Percentiles rank a stretch among this genome's conserved stretches.
These are phyloP conservation scores for Augiades crinisus DNA, from an alignment of 2,888 invertebrate genomes.

Conservation along the genomic window DNA sequence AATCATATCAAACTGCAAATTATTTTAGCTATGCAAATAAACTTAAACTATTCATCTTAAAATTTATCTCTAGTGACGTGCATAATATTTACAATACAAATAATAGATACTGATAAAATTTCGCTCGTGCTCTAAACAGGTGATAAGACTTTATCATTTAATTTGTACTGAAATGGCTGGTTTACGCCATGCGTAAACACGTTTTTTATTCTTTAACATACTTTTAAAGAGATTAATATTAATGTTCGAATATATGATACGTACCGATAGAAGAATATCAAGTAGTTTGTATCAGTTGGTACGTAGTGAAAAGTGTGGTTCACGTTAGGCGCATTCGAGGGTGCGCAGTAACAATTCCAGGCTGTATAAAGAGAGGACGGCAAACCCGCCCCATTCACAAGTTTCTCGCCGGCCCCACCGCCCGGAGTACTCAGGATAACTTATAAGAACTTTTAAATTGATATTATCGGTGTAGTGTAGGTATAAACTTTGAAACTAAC, in stretches of 20 bases:
- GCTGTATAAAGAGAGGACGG: slow-evolving; percentile 67
- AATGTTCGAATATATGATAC: neutral
- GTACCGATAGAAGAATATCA: neutral
- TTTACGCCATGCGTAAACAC: slow-evolving; percentile 31
- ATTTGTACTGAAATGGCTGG: slow-evolving; percentile 37
- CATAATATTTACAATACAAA: slow-evolving; percentile 66
- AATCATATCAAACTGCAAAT: neutral
- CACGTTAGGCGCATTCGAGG: slow-evolving; percentile 56
- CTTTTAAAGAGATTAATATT: neutral
- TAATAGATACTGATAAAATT: slow-evolving; percentile 52
- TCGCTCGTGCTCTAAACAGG: slow-evolving; percentile 57
- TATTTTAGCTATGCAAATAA: neutral
- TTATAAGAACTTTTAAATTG: slow-evolving; percentile 46
- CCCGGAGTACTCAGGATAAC: slow-evolving; percentile 37
- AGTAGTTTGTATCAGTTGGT: slow-evolving; percentile 9
- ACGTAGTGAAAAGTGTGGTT: slow-evolving; percentile 20
- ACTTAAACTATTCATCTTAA: slow-evolving; percentile 25
- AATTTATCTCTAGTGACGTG: slow-evolving; percentile 38
- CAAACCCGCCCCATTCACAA: slow-evolving; percentile 67
- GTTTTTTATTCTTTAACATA: neutral
- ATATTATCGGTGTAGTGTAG: slow-evolving; percentile 52
- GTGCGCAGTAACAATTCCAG: slow-evolving; percentile 64
- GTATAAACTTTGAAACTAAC: slow-evolving; percentile 38
- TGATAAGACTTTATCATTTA: slow-evolving; percentile 51
- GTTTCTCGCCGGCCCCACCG: slow-evolving; percentile 52